Base-by-base conservation (phyloP, 2,888 invertebrate species). In the Synanthedon formicaeformis region DNA sequence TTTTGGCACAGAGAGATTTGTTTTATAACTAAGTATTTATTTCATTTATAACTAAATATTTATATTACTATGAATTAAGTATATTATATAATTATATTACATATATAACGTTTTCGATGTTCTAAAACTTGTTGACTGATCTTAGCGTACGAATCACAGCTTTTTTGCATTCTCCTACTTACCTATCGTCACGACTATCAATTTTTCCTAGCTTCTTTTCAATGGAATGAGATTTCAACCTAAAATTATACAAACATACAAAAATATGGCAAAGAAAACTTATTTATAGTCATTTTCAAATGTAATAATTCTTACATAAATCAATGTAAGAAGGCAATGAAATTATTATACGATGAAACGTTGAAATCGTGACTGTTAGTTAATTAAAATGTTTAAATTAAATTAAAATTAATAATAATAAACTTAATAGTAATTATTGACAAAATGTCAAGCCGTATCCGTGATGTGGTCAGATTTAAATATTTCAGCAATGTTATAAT, bases 1-100 rank as follows among this genome's bases (percentile, higher is more conserved):
- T 92, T 92, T 92, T 92, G 92, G 92, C 92, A 92, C 92, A 92
- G 91, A 91, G 90, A 91, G 90, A 90, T 89, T 90, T 77, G 84
- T 85, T 86, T 85, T 60, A 12, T 49, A 75, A 65, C 79, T 84
- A 83, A 69, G 34, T 80, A 74, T 88, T 23, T 88, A 71, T 51
- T 67, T 49, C 53, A 71, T 78, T 81, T 75, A 78, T 76, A 79
- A 75, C 73, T 80, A 78, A 69, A 64, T 61, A 61, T 75, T 78
- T 81, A 78, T 79, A 75, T 75, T 74, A 72, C 64, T 70, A 75
- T 77, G 72, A 64, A 71, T 75, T 75, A 75, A 73, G 34, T 34
- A 34, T 34, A 10, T 34, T 34, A 34, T 34, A 74, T 75, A 8
- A 10, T 34, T 34, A 34, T 34, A 74, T 75, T 75, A 81, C 76